Percentiles rank a stretch among this genome's conserved stretches.
Evolutionary conservation across 2,797 vertebrate species (phyloP).

Genomic region (Acipenser oxyrinchus): DNA sequence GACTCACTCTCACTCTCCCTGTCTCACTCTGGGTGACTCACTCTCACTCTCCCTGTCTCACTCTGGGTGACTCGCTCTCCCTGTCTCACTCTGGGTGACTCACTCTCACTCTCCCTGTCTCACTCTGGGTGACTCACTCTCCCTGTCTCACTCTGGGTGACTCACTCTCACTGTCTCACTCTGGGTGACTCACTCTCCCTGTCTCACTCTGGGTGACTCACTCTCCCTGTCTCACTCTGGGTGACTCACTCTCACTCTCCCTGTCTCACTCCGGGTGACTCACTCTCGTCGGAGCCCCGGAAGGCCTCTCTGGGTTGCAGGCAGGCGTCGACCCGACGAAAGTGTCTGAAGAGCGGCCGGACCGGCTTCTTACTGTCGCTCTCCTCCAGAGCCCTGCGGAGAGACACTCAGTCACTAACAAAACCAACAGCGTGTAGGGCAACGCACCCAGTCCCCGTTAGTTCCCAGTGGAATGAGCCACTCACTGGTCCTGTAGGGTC

Average conservation of each 20-base stretch:
- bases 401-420: background rate
- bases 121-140: no score
- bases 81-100: no score
- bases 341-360: conserved; percentile 89
- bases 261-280: conserved; percentile 29
- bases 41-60: conserved; percentile 52
- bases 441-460: background rate
- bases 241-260: background rate
- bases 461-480: conserved; percentile 1
- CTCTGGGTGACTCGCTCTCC: no score
- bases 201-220: background rate
- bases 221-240: conserved; percentile 11
- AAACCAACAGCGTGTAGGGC: background rate
- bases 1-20: rapidly evolving
- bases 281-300: conserved; percentile 90
- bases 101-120: no score
- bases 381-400: conserved; percentile 71
- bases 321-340: conserved; percentile 88
- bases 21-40: conserved; percentile 40
- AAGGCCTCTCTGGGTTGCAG: conserved; percentile 91
- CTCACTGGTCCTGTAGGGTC: conserved; percentile 84
- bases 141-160: background rate
- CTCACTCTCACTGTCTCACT: background rate
- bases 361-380: conserved; percentile 82
- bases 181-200: background rate